Percentiles rank a stretch among this genome's conserved stretches.
Conservation (phyloP, 1,140 invertebrate genomes). For the Aphelinus atriplicis region DNA sequence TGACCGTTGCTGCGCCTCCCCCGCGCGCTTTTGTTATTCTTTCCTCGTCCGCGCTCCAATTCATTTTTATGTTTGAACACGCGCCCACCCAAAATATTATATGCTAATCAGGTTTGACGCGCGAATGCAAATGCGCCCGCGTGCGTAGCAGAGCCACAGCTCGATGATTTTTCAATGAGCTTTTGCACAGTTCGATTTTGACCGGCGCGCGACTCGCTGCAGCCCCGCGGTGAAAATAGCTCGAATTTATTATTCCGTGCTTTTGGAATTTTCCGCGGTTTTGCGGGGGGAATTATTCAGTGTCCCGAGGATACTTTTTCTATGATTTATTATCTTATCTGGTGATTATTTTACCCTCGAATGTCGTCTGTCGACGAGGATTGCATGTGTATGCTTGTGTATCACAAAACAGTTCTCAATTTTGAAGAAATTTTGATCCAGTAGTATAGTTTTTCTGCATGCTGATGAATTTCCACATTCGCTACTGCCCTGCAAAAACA, state of each 20-base stretch:
- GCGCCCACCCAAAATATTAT: conserved; percentile 13
- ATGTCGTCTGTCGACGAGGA: no score
- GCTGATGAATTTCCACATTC: no score
- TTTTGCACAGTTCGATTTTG: no score
- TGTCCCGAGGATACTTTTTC: background rate
- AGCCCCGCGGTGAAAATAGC: no score
- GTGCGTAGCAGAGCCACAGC: conserved; percentile 4
- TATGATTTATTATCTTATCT: no score
- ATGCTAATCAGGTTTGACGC: conserved; percentile 34
- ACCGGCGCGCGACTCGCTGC: no score
- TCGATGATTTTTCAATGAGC: background rate
- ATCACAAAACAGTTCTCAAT: no score
- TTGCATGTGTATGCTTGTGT: no score
- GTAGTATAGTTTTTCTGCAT: no score
- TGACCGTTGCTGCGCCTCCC: background rate
- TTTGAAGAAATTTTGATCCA: no score
- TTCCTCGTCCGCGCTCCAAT: conserved; percentile 1
- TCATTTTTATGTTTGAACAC: conserved; percentile 29
- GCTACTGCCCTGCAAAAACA: no score
- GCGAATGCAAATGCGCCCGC: conserved; percentile 19
- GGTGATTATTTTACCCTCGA: no score
- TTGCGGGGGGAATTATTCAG: background rate
- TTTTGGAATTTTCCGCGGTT: background rate
- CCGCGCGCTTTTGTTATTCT: conserved; percentile 20
- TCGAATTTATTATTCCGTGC: background rate